phyloP scores from a whole-genome alignment of 1,140 invertebrate genomes.

The Drosophila punjabiensis region DNA sequence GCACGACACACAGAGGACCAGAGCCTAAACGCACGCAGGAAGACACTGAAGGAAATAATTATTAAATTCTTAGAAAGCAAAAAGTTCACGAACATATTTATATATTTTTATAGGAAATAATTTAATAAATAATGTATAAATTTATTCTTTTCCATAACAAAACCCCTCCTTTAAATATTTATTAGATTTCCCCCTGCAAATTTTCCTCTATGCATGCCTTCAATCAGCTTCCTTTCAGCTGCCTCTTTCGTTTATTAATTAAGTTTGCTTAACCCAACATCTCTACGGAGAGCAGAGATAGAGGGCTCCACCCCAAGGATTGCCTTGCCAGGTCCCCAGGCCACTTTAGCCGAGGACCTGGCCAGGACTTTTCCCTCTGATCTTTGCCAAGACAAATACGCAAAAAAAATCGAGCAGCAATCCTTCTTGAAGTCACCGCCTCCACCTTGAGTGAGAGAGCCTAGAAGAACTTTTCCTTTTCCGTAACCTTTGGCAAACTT shows the following conservation, averaged over 20 bases:
- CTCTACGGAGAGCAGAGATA: neutral
- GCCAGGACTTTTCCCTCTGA: slow-evolving; percentile 40
- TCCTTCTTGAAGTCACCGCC: slow-evolving; percentile 46
- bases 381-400: slow-evolving; percentile 56
- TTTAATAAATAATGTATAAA: neutral
- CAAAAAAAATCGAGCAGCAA: slow-evolving; percentile 57
- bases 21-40: slow-evolving; percentile 2
- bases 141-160: neutral
- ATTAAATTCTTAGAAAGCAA: neutral
- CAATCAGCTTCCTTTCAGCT: slow-evolving; percentile 44
- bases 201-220: slow-evolving; percentile 22
- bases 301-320: neutral
- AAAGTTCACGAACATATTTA: neutral
- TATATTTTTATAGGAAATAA: neutral
- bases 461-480: slow-evolving; percentile 63
- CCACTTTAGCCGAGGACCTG: slow-evolving; percentile 23
- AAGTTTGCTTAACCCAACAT: slow-evolving; percentile 75
- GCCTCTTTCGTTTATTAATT: slow-evolving; percentile 72
- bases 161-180: too few species aligned
- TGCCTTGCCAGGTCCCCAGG: slow-evolving; percentile 23
- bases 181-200: too few species aligned
- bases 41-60: neutral
- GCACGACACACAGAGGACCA: slow-evolving; percentile 48
- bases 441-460: slow-evolving; percentile 4
- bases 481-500: slow-evolving; percentile 67